Evolutionary conservation across 2,113 vertebrate genomes (phyloP).

Genomic region (Phalacrocorax carbo): DNA sequence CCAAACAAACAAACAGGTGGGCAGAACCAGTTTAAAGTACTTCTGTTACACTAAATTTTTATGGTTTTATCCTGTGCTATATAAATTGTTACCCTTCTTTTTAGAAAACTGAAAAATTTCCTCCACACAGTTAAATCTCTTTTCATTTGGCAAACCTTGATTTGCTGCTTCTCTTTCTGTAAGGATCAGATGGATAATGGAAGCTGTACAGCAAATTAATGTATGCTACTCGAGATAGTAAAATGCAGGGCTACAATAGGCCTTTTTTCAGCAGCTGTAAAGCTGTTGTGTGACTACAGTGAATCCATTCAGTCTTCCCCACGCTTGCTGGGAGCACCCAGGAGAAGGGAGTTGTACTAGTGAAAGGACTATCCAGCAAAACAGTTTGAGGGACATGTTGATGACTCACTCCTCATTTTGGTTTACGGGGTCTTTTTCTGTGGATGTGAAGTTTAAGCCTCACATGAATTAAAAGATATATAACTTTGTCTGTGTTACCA

Average conservation of each 20-base stretch:
- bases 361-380: conserved; percentile 5
- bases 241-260: conserved; percentile 11
- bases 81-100: background rate
- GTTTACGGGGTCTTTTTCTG: background rate
- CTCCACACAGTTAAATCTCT: background rate
- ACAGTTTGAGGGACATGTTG: background rate
- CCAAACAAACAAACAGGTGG: background rate
- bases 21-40: background rate
- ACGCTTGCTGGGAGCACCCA: conserved; percentile 35
- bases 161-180: conserved; percentile 25
- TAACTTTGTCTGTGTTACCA: background rate
- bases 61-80: background rate
- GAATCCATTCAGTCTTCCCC: conserved; percentile 18
- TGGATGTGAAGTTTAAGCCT: background rate
- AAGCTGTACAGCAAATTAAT: conserved; percentile 58
- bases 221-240: conserved; percentile 32
- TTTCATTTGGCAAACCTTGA: background rate
- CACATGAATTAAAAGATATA: background rate
- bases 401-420: background rate
- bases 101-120: background rate
- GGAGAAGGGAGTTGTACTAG: background rate
- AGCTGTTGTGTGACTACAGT: conserved; percentile 31
- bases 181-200: conserved; percentile 48
- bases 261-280: conserved; percentile 18
- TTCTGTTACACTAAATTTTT: background rate